phyloP scores from a whole-genome alignment of 1,140 invertebrate genomes.

The Halictus rubicundus region DNA sequence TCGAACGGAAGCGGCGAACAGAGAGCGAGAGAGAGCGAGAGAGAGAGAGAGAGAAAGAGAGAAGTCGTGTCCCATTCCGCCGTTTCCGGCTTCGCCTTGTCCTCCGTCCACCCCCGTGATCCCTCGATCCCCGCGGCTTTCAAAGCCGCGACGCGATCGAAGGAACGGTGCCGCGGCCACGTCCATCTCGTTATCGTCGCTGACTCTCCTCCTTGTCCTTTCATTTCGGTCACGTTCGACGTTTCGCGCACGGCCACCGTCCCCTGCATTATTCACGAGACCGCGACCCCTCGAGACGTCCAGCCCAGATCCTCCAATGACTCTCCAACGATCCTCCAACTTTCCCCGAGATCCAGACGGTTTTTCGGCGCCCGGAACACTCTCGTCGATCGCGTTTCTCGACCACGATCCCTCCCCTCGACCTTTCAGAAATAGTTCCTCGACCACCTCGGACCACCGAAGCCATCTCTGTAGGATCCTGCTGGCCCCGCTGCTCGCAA shows the following conservation, averaged over 20 bases:
- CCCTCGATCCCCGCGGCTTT: neutral
- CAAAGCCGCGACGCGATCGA: constrained; percentile 39
- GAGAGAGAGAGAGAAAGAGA: neutral
- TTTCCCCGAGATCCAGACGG: constrained; percentile 30
- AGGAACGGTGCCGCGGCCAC: constrained; percentile 39
- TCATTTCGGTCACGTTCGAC: constrained; percentile 64
- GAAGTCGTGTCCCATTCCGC: neutral
- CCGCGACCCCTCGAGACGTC: constrained; percentile 23
- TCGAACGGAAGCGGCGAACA: neutral
- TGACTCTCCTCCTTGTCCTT: constrained; percentile 44
- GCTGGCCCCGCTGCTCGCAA: too few relatives aligned
- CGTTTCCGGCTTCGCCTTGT: constrained; percentile 43
- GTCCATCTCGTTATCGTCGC: constrained; percentile 40
- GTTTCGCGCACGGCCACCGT: constrained; percentile 44
- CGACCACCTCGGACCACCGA: too few relatives aligned
- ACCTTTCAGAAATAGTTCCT: too few relatives aligned
- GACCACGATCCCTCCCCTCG: too few relatives aligned
- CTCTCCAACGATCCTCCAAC: neutral
- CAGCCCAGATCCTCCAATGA: constrained; percentile 15
- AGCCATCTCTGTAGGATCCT: too few relatives aligned
- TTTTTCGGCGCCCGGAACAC: neutral
- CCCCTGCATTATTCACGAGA: constrained; percentile 57
- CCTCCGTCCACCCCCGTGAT: too few relatives aligned
- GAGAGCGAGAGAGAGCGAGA: neutral
- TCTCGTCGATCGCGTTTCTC: too few relatives aligned